These are phyloP conservation scores for Lordiphosa clarofinis DNA, from an alignment of 1,140 invertebrate species.

Conservation along the genomic window DNA sequence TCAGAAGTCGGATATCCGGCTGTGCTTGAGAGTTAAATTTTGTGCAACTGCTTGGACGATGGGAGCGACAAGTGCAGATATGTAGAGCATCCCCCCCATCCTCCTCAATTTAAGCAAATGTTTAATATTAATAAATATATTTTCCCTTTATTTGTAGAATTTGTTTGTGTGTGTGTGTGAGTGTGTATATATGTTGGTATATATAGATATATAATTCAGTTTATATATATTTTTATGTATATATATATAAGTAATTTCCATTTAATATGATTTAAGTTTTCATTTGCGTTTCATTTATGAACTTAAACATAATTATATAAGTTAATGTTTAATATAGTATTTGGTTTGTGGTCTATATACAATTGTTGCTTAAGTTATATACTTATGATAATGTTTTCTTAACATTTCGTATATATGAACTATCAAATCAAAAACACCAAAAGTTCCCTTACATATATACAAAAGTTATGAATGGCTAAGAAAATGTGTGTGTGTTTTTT, in stretches of 20 bases:
- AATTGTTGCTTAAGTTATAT: too few relatives aligned
- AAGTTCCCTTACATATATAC: too few relatives aligned
- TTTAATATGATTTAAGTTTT: too few relatives aligned
- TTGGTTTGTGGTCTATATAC: too few relatives aligned
- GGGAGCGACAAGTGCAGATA: conserved; percentile 2
- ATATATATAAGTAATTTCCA: conserved; percentile 12
- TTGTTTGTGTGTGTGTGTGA: conserved; percentile 30
- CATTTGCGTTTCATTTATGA: conserved; percentile 22
- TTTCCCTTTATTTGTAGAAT: conserved; percentile 76
- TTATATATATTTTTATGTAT: conserved; percentile 52
- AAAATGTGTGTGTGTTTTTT: too few relatives aligned
- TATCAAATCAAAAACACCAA: too few relatives aligned
- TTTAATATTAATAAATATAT: conserved; percentile 73
- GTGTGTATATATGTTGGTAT: conserved; percentile 38
- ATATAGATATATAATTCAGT: conserved; percentile 33
- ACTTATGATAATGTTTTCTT: too few relatives aligned
- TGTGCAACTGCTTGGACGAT: conserved; percentile 59
- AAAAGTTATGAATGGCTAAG: too few relatives aligned
- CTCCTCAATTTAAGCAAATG: conserved; percentile 30
- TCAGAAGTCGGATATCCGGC: conserved; percentile 66
- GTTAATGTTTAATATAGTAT: too few relatives aligned
- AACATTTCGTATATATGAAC: too few relatives aligned
- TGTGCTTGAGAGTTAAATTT: conserved; percentile 50
- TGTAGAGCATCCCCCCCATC: neutral
- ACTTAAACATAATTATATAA: conserved; percentile 23